Percentiles rank a stretch among this genome's conserved stretches.
These are phyloP conservation scores for Lepidothrix coronata DNA, from an alignment of 2,113 vertebrate species.

Conservation along the genomic window DNA sequence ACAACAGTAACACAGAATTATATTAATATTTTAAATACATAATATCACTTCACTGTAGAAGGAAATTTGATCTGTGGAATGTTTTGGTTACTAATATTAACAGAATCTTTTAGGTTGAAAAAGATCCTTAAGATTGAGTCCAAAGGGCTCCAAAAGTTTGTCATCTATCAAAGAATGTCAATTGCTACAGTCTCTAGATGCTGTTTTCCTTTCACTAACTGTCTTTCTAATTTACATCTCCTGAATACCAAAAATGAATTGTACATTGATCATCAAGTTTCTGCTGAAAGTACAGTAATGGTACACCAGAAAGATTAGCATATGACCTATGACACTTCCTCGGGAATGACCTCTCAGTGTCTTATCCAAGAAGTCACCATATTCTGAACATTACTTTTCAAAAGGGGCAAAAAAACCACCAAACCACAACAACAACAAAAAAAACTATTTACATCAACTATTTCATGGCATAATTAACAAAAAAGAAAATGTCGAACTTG, in stretches of 20 bases:
- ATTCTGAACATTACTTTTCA: not conserved
- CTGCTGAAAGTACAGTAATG: not conserved
- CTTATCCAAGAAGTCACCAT: not conserved
- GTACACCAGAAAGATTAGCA: not conserved
- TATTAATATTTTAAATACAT: not conserved
- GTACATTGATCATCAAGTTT: not conserved
- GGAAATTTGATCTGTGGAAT: not conserved
- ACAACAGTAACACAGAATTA: not conserved
- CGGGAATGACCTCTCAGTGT: not conserved
- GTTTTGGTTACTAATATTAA: not conserved
- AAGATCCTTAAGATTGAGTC: not conserved
- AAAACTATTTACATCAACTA: not conserved
- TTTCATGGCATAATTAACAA: not conserved
- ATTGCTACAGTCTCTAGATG: not conserved
- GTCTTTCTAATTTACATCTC: not conserved
- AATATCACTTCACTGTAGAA: not conserved
- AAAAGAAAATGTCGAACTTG: not conserved
- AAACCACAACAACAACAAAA: not conserved
- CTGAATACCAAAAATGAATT: not conserved
- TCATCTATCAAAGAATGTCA: not conserved
- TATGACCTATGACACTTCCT: not conserved
- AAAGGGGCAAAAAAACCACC: not conserved
- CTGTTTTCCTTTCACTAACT: not conserved
- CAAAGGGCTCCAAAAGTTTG: not conserved
- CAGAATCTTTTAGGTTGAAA: not conserved